Conservation (phyloP, 2,113 vertebrate species). For the Opisthocomus hoazin region DNA sequence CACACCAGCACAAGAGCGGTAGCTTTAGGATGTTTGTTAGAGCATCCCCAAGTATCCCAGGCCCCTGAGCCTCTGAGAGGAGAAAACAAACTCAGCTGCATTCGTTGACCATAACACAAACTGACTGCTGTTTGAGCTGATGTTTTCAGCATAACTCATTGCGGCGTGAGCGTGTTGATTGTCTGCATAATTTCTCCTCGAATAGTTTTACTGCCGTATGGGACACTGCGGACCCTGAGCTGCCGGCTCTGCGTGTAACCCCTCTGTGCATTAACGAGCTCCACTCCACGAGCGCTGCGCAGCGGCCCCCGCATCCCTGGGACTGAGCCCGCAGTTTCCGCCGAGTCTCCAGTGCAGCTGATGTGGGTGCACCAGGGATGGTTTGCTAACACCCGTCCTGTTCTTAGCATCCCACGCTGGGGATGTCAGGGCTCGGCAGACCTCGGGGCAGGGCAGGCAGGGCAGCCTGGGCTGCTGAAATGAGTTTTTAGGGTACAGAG, state of each 20-base stretch:
- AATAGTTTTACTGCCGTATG: slow-evolving; percentile 42
- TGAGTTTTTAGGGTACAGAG: not conserved
- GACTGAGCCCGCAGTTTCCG: not conserved
- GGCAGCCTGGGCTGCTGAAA: not conserved
- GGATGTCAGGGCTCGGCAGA: not conserved
- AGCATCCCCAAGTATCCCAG: not conserved
- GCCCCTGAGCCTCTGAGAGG: not conserved
- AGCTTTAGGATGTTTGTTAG: not conserved
- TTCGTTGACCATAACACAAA: not conserved
- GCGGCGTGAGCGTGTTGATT: slow-evolving; percentile 18
- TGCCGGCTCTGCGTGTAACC: not conserved
- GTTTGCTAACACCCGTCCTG: not conserved
- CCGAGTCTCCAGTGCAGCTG: not conserved
- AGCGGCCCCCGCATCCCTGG: not conserved
- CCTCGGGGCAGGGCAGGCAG: not conserved
- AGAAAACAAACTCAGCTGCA: not conserved
- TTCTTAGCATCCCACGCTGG: not conserved
- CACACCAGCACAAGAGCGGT: accelerated
- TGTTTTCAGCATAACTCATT: slow-evolving; percentile 26
- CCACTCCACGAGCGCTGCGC: accelerated
- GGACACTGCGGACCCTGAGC: not conserved
- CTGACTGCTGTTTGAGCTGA: not conserved
- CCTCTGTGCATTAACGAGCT: accelerated
- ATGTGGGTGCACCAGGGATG: not conserved
- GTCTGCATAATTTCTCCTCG: slow-evolving; percentile 60